A percentile compares a stretch with the other conserved stretches of the same genome.
Evolutionary conservation across 2,888 invertebrate species (phyloP).

Genomic region (Monoplex corrugatus): DNA sequence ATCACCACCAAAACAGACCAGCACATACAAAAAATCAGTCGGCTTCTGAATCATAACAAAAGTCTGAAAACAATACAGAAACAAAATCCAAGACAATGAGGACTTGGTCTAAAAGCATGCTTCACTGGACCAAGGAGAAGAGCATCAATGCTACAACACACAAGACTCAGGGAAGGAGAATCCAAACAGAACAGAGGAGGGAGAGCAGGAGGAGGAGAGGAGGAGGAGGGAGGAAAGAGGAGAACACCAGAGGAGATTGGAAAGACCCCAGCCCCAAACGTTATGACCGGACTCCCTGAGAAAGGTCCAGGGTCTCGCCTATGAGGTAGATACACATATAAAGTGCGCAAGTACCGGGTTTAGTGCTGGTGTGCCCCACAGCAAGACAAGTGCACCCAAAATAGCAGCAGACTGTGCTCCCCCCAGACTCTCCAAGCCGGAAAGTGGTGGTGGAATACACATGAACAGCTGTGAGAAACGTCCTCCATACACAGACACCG

Average conservation of each 20-base stretch:
- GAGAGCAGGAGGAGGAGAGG: not conserved
- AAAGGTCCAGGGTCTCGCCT: conserved; percentile 31
- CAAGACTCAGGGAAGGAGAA: too few relatives aligned
- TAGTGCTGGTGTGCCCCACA: conserved; percentile 31
- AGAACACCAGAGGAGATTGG: not conserved
- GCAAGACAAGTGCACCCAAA: conserved; percentile 9
- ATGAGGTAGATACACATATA: conserved; percentile 42
- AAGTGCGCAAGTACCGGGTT: conserved; percentile 47
- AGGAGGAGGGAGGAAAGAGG: not conserved
- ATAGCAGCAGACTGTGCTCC: too few relatives aligned
- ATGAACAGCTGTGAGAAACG: not conserved
- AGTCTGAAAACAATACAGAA: too few relatives aligned
- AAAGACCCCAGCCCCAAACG: conserved; percentile 35
- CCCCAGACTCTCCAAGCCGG: too few relatives aligned
- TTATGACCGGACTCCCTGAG: conserved; percentile 50
- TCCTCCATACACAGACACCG: not conserved
- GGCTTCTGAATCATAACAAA: too few relatives aligned
- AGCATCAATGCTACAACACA: too few relatives aligned
- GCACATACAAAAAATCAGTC: too few relatives aligned
- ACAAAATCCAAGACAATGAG: too few relatives aligned
- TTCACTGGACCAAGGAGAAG: too few relatives aligned
- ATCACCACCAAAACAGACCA: too few relatives aligned
- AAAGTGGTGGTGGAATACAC: not conserved
- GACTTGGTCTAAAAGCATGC: too few relatives aligned
- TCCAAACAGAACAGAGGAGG: not conserved